Evolutionary conservation across 2,797 vertebrate species (phyloP).

Genomic region (Acrossocheilus fasciatus): DNA sequence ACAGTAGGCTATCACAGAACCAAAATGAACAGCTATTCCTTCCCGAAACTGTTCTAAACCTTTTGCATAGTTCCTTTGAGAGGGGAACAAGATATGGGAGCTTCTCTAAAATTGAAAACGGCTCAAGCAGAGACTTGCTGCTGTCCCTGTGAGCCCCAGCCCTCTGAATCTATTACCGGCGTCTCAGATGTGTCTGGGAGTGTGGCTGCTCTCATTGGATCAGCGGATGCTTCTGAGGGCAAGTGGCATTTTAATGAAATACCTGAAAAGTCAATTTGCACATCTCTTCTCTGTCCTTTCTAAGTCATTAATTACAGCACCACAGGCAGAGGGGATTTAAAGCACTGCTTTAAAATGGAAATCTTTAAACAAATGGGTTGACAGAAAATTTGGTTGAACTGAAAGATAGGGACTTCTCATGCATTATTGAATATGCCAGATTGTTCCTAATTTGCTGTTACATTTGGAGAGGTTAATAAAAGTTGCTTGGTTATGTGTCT

Average conservation of each 20-base stretch:
- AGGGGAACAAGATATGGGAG: constrained; percentile 21
- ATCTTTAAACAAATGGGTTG: constrained; percentile 44
- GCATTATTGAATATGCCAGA: constrained; percentile 36
- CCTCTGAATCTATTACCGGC: constrained; percentile 58
- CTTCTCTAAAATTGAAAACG: constrained; percentile 50
- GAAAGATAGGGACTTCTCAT: constrained; percentile 6
- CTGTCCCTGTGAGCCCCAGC: constrained; percentile 34
- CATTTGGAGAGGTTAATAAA: constrained; percentile 33
- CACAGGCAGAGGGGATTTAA: constrained; percentile 27
- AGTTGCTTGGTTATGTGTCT: constrained; percentile 1
- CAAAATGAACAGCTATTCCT: not conserved
- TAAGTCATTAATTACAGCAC: constrained; percentile 40
- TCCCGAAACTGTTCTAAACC: not conserved
- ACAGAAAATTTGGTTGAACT: constrained; percentile 21
- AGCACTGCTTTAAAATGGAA: constrained; percentile 41
- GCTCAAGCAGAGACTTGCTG: constrained; percentile 39
- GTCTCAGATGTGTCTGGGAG: constrained; percentile 34
- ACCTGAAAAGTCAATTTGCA: constrained; percentile 49
- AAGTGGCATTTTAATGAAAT: constrained; percentile 58
- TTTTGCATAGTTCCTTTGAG: constrained; percentile 3
- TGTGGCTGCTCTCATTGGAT: constrained; percentile 23
- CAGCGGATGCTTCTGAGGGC: constrained; percentile 31
- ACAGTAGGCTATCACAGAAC: not conserved
- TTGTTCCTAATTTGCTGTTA: constrained; percentile 31
- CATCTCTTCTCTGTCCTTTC: constrained; percentile 31